Evolutionary conservation across 1,140 invertebrate genomes (phyloP), one percentile per base, ranked within the genome.

Genomic region (Pseudomyrmex flavicornis): DNA sequence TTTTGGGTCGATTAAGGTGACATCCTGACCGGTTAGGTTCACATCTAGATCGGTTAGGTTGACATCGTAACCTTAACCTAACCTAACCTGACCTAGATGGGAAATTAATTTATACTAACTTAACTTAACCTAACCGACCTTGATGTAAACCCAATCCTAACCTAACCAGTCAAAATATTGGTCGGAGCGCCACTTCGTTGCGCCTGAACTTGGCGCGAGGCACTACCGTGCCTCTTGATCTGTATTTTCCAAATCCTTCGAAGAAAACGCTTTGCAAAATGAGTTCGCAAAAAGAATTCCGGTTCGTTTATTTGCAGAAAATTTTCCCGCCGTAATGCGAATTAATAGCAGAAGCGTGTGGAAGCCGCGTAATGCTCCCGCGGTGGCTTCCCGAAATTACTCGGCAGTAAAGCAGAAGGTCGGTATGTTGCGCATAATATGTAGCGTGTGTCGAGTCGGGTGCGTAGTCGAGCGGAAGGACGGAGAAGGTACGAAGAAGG

Each of bases 361-460:
- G 17, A 12, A n/a, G 69, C 15, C 79, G 50, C 69, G 61, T 75
- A 75, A 74, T 86, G 35, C 73, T 76, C 82, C 63, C 87, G 59
- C 69, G 65, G 84, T 88, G 88, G 86, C 87, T 89, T 89, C 80
- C 77, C 87, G 75, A 88, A 84, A 84, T 88, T 86, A 76, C 58
- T 75, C 68, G 77, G 68, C 52, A 83, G 88, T 82, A 85, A 85
- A 85, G 59, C 75, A 8, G 1, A 56, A 17, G 48, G 73, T 59
- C 73, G 22, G 62, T 72, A 83, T 50, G 68, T 44, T 77, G 73
- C 13, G 50, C 52, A 62, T 54, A 61, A 72, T 73, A 75, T 68
- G 74, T 79, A 70, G 61, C 74, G 68, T 62, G 63, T 61, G 84
- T 83, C 68, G 68, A 79, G 66, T 58, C 13, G 50, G 50, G 50